phyloP scores from a whole-genome alignment of 2,797 vertebrate genomes.

The Coluber constrictor region DNA sequence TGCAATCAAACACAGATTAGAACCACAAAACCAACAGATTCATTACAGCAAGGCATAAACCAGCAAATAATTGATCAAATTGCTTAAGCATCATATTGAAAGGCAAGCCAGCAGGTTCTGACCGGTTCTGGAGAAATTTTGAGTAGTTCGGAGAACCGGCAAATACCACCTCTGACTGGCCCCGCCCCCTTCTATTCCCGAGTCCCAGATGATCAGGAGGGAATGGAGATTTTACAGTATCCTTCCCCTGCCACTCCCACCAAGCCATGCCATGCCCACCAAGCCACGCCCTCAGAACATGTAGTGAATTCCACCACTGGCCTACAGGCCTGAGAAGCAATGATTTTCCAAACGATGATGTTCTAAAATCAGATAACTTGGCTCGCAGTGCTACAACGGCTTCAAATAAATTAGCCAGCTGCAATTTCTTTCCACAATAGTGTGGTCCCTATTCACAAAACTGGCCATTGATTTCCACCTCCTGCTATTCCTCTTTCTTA shows the following conservation, averaged over 20 bases:
- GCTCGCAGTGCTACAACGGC: neutral
- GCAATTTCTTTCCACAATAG: neutral
- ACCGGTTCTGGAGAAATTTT: no score
- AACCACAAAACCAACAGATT: neutral
- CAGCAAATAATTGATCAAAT: neutral
- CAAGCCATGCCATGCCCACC: no score
- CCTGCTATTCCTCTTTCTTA: neutral
- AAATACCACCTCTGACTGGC: no score
- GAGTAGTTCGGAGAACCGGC: no score
- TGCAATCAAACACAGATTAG: slow-evolving; percentile 12
- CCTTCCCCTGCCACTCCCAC: no score
- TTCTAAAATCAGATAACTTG: neutral
- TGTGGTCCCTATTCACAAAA: neutral
- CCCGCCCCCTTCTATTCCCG: no score
- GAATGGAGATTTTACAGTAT: no score
- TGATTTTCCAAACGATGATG: neutral
- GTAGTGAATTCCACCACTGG: no score
- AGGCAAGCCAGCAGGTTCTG: neutral
- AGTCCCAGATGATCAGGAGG: no score
- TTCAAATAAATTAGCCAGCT: neutral
- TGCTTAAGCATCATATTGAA: neutral
- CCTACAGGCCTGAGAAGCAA: neutral
- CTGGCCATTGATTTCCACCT: neutral
- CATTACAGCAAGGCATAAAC: neutral
- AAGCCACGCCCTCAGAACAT: no score